phyloP scores from a whole-genome alignment of 2,797 vertebrate species.

The Sebastes diaconus region DNA sequence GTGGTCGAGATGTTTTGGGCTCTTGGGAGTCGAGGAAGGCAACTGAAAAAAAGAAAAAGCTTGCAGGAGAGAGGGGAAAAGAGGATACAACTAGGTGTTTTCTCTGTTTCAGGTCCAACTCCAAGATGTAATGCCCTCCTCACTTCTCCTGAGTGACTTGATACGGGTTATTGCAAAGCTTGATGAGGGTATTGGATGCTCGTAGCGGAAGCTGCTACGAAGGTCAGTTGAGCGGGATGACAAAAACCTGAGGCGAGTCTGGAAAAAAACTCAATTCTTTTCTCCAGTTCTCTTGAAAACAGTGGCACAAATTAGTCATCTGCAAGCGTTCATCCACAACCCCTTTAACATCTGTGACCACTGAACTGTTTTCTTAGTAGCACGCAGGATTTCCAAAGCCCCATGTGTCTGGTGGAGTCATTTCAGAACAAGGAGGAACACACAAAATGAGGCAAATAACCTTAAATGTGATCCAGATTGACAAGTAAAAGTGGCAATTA shows the following conservation, averaged over 20 bases:
- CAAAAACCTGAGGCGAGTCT: conserved; percentile 33
- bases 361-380: conserved; percentile 54
- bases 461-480: conserved; percentile 57
- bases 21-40: conserved; percentile 9
- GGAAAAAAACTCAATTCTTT: conserved; percentile 33
- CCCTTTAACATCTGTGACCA: conserved; percentile 75
- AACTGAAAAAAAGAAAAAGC: conserved; percentile 17
- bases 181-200: conserved; percentile 17
- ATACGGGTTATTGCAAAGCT: conserved; percentile 6
- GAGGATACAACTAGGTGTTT: not conserved
- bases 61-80: not conserved
- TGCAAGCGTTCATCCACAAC: conserved; percentile 64
- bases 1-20: conserved; percentile 45
- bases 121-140: not conserved
- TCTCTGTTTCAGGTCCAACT: not conserved
- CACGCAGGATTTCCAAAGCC: conserved; percentile 58
- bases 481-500: conserved; percentile 49
- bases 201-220: not conserved
- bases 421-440: conserved; percentile 53
- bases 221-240: conserved; percentile 13
- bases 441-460: conserved; percentile 70
- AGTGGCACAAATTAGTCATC: conserved; percentile 70
- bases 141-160: not conserved
- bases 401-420: conserved; percentile 66
- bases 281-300: conserved; percentile 36